phyloP scores from a whole-genome alignment of 2,888 invertebrate species.

The Stictocephala bisonia region DNA sequence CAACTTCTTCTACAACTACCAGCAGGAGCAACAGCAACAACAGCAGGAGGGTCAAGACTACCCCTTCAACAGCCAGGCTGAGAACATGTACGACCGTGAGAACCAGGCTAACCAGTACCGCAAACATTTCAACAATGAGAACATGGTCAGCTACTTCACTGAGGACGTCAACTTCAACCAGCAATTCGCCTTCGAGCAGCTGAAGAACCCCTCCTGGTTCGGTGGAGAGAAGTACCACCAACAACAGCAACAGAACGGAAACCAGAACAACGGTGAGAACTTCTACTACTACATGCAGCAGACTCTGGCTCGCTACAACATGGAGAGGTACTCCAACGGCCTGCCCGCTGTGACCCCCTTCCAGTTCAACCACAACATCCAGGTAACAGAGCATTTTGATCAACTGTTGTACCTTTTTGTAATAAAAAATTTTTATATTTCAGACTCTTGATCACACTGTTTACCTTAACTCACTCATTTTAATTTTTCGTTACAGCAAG shows the following conservation, averaged over 20 bases:
- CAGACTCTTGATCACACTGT: too few species aligned
- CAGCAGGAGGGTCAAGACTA: conserved; percentile 70
- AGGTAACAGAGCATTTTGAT: conserved; percentile 44
- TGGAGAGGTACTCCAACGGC: conserved; percentile 67
- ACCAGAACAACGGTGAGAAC: conserved; percentile 52
- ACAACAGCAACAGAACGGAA: conserved; percentile 43
- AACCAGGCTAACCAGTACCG: not conserved
- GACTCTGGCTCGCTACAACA: conserved; percentile 72
- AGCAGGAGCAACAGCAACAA: conserved; percentile 29
- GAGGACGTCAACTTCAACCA: conserved; percentile 75
- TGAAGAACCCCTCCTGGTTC: conserved; percentile 68
- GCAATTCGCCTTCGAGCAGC: conserved; percentile 72
- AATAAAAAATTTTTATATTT: too few species aligned
- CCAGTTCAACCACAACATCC: conserved; percentile 64
- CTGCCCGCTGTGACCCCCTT: conserved; percentile 66
- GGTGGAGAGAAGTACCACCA: conserved; percentile 47
- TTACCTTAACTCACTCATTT: not conserved
- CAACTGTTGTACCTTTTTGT: too few species aligned
- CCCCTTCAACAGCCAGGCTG: conserved; percentile 67
- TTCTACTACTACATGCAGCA: conserved; percentile 74
- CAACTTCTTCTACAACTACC: conserved; percentile 51
- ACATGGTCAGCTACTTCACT: conserved; percentile 74
- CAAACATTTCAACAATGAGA: conserved; percentile 63
- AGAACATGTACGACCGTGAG: not conserved
- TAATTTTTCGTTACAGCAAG: conserved; percentile 58